Evolutionary conservation across 1,140 invertebrate genomes (phyloP), one percentile per base, ranked within the genome.

Genomic region (Tenebrio molitor): DNA sequence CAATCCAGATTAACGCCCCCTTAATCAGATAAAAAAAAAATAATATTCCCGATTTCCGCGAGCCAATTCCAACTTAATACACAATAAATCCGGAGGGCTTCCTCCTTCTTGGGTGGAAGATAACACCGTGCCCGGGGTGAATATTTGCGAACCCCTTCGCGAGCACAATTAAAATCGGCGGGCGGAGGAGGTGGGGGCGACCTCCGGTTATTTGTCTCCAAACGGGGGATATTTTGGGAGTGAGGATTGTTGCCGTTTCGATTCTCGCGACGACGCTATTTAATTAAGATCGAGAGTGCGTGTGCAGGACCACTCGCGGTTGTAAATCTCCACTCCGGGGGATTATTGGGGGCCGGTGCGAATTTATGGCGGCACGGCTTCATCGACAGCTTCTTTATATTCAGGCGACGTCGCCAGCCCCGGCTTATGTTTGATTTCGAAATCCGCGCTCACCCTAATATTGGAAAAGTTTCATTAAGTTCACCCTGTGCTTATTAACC

Each of bases 381-480:
- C 46, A 53, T 53, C 46, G 46, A 58, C 50, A 58, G 23, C 50
- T 58, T 58, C 50, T 58, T 58, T 58, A 58, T 58, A 58, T 58
- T 58, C 50, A 29, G 23, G 8, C 21, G 12, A 14, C 50, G 21
- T 23, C 36, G 36, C 12, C 12, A 5, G 36, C 12, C n/a, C 50
- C 12, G 19, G 50, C 50, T 29, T 29, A 58, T 58, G 50, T 58
- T 58, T 58, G 50, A 58, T 58, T 23, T 58, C 10, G 23, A 29
- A 29, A 58, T 25, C 50, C 14, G n/a, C 16, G 50, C 23, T 46
- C 10, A 46, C 42, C 42, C 15, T 29, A 21, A 29, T 58, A 29
- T 58, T 58, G 50, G 50, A 58, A 58, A 58, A 58, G 50, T 58
- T 58, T 58, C 50, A 58, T 58, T 58, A 58, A 58, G 21, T 58